phyloP scores from a whole-genome alignment of 2,113 vertebrate species.

The Platysteira castanea region DNA sequence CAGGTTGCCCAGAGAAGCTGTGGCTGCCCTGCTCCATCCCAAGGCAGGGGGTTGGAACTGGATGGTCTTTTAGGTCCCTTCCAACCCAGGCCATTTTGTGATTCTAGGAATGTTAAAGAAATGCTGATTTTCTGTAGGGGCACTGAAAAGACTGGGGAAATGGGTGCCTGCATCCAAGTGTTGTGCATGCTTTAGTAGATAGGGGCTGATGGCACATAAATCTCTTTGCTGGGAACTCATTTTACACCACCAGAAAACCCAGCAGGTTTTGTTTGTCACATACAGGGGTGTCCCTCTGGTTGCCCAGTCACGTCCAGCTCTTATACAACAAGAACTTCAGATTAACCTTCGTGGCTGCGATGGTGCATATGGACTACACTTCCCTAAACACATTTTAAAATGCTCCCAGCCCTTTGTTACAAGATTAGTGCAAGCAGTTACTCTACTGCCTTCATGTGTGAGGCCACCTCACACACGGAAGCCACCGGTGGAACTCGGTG shows the following conservation, averaged over 20 bases:
- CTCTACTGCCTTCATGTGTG: not conserved
- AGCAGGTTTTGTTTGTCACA: not conserved
- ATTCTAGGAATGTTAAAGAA: not conserved
- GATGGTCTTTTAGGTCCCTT: not conserved
- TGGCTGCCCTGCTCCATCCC: not conserved
- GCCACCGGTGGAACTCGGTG: not conserved
- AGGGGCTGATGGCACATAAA: not conserved
- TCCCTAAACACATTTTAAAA: not conserved
- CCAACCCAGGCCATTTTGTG: not conserved
- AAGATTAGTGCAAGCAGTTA: not conserved
- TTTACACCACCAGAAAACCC: not conserved
- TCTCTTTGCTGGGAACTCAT: not conserved
- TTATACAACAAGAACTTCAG: not conserved
- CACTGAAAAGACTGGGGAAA: not conserved
- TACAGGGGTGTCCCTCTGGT: not conserved
- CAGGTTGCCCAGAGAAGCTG: not conserved
- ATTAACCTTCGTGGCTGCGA: not conserved
- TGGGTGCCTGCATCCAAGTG: not conserved
- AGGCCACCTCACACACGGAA: not conserved
- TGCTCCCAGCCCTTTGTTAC: not conserved
- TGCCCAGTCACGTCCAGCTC: not conserved
- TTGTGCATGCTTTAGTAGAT: not conserved
- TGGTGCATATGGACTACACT: not conserved
- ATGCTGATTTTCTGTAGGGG: not conserved
- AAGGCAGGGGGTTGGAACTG: accelerated